phyloP scores from a whole-genome alignment of 2,888 invertebrate genomes.

The Congeria kusceri region DNA sequence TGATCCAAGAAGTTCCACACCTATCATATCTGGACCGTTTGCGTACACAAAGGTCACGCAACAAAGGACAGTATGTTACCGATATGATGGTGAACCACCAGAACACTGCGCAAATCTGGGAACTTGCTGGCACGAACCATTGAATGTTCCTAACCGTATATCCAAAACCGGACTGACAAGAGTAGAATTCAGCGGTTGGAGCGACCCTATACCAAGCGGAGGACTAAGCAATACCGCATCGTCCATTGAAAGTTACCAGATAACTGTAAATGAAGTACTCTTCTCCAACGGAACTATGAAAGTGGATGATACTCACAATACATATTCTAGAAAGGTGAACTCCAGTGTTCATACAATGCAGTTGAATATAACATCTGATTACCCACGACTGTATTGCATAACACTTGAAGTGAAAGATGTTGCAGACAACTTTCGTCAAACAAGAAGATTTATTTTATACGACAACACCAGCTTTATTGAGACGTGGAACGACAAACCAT shows the following conservation, averaged over 20 bases:
- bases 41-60: slow-evolving; percentile 18
- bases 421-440: slow-evolving; percentile 57
- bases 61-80: slow-evolving; percentile 19
- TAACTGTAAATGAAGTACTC: slow-evolving; percentile 18
- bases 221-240: slow-evolving; percentile 19
- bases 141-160: slow-evolving; percentile 23
- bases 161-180: slow-evolving; percentile 5
- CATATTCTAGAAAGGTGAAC: background rate
- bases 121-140: slow-evolving; percentile 23
- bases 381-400: slow-evolving; percentile 8
- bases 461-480: slow-evolving; percentile 52
- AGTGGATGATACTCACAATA: background rate
- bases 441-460: slow-evolving; percentile 61
- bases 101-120: slow-evolving; percentile 22
- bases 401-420: slow-evolving; percentile 44
- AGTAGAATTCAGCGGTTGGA: slow-evolving; percentile 46
- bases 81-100: slow-evolving; percentile 27
- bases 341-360: background rate
- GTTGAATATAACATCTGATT: slow-evolving; percentile 25
- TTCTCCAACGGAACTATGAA: background rate
- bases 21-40: background rate
- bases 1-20: background rate
- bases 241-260: slow-evolving; percentile 37
- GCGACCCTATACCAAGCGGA: slow-evolving; percentile 41
- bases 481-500: slow-evolving; percentile 6